Percentiles rank a stretch among this genome's conserved stretches.
phyloP scores from a whole-genome alignment of 35 echinoderm and acorn worm genomes.

The Heliocidaris erythrogramma region DNA sequence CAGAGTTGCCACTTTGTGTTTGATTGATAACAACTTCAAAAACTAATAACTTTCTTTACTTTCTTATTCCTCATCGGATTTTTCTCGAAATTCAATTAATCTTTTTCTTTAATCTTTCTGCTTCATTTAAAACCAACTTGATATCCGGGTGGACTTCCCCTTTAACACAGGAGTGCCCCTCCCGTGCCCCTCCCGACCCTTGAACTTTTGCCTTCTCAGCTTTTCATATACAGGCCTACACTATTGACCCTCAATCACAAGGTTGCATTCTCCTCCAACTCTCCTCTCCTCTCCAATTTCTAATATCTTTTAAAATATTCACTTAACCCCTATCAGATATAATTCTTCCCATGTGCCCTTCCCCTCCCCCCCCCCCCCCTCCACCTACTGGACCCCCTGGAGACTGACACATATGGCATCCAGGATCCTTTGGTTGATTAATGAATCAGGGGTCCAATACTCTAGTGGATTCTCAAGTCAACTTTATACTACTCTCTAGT shows the following conservation, averaged over 20 bases:
- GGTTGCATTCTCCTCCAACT: background rate
- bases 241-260: background rate
- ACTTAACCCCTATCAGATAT: background rate
- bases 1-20: no score
- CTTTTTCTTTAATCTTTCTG: no score
- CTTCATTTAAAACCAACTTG: no score
- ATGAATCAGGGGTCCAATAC: constrained; percentile 7
- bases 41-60: no score
- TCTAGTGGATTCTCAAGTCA: background rate
- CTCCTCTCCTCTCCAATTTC: background rate
- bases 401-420: background rate
- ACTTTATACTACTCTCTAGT: background rate
- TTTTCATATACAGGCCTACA: background rate
- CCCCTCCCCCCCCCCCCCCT: background rate
- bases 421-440: background rate
- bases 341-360: background rate
- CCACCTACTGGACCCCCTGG: background rate
- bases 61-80: no score
- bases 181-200: background rate
- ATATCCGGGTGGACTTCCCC: no score
- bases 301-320: background rate
- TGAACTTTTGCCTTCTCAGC: background rate
- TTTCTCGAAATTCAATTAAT: no score
- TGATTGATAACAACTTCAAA: no score
- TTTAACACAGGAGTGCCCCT: background rate